Percentiles rank a stretch among this genome's conserved stretches.
Conservation (phyloP, 2,888 invertebrate species). For the Abrostola tripartita region DNA sequence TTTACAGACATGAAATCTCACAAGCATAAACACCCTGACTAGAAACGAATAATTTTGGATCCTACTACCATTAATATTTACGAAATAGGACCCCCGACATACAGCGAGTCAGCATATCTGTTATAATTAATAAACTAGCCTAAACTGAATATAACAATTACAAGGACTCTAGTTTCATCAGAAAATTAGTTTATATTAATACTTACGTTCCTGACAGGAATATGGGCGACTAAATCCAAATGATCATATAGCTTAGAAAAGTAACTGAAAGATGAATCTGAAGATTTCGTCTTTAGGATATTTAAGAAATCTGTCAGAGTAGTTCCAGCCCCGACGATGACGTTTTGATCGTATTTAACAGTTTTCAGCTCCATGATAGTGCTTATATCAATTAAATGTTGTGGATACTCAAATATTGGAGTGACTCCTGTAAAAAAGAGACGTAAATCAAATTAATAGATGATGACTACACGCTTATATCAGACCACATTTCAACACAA, state of each 20-base stretch:
- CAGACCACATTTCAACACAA: no score
- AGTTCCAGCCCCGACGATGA: slow-evolving; percentile 88
- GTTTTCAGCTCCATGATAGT: slow-evolving; percentile 86
- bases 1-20: no score
- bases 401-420: slow-evolving; percentile 71
- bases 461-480: no score
- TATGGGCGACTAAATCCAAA: slow-evolving; percentile 90
- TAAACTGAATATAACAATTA: background rate
- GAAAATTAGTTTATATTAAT: no score
- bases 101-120: no score
- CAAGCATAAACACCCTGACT: no score
- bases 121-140: no score
- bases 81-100: no score
- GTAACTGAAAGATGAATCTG: slow-evolving; percentile 85
- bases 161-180: no score
- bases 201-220: slow-evolving; percentile 91
- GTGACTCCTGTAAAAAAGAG: slow-evolving; percentile 69
- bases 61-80: background rate
- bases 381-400: slow-evolving; percentile 88
- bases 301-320: slow-evolving; percentile 85
- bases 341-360: slow-evolving; percentile 69
- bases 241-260: slow-evolving; percentile 89
- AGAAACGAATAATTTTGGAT: no score
- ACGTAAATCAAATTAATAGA: background rate
- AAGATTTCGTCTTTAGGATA: slow-evolving; percentile 68